phyloP scores from a whole-genome alignment of 2,888 invertebrate species.

The Philopedon plagiatum region DNA sequence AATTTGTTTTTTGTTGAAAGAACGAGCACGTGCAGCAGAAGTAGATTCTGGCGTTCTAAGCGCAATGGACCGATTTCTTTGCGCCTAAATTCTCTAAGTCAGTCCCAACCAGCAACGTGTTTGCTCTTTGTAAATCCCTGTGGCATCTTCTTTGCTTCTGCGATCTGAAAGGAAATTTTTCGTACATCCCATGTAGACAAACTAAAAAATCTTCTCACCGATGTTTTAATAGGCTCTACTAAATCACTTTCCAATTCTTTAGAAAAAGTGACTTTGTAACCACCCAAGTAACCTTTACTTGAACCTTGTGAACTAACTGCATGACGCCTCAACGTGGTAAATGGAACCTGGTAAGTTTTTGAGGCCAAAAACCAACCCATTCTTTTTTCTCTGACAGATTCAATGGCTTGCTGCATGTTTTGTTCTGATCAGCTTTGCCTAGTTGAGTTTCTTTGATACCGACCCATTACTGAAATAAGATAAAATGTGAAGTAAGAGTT shows the following conservation, averaged over 20 bases:
- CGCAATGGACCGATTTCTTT: conserved; percentile 30
- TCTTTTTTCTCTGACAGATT: conserved; percentile 17
- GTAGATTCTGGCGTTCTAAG: conserved; percentile 33
- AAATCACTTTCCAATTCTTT: conserved; percentile 21
- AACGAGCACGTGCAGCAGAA: conserved; percentile 34
- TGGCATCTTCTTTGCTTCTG: background rate
- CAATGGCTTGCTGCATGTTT: conserved; percentile 17
- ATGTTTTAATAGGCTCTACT: conserved; percentile 8
- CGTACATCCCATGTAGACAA: conserved; percentile 14
- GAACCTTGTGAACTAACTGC: background rate
- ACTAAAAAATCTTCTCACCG: conserved; percentile 33
- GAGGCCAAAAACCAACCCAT: conserved; percentile 31
- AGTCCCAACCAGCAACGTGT: conserved; percentile 32
- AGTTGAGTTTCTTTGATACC: conserved; percentile 19
- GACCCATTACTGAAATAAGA: conserved; percentile 23
- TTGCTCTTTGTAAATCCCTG: background rate
- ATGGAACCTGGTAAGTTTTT: conserved; percentile 33
- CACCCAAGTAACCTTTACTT: conserved; percentile 27
- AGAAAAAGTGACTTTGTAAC: conserved; percentile 33
- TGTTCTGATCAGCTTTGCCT: conserved; percentile 22
- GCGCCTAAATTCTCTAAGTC: conserved; percentile 33
- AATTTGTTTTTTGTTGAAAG: conserved; percentile 40
- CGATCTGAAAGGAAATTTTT: conserved; percentile 22
- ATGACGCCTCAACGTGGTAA: conserved; percentile 16
- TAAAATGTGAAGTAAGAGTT: no score